Evolutionary conservation across 2,888 invertebrate genomes (phyloP).

Genomic region (Anagyrus pseudococci): DNA sequence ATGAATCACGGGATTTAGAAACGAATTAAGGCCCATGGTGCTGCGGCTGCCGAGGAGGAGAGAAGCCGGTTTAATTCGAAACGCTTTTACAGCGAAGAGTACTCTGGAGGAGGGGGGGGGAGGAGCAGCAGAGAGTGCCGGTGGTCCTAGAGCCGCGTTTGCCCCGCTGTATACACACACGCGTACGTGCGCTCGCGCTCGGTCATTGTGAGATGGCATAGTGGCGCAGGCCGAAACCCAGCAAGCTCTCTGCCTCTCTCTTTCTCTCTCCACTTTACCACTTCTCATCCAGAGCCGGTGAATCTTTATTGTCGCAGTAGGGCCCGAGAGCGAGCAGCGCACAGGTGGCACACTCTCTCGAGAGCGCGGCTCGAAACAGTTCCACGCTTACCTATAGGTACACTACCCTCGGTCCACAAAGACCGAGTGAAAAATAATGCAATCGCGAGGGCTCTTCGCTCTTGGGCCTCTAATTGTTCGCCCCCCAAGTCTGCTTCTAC

Average conservation of each 20-base stretch:
- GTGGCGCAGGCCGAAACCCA: too few species aligned
- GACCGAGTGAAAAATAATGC: too few species aligned
- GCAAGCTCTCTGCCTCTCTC: too few species aligned
- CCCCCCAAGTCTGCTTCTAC: too few species aligned
- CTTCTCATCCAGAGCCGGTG: too few species aligned
- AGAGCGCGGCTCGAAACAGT: conserved; percentile 14
- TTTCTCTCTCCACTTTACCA: too few species aligned
- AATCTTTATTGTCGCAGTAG: conserved; percentile 53
- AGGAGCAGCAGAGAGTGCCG: conserved; percentile 41
- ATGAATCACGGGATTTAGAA: conserved; percentile 58
- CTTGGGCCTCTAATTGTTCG: too few species aligned
- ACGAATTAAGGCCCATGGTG: conserved; percentile 53
- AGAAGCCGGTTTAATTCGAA: conserved; percentile 55
- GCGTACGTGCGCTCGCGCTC: conserved; percentile 22
- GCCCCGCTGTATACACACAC: conserved; percentile 30
- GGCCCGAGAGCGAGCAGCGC: conserved; percentile 45
- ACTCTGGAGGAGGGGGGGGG: conserved; percentile 43
- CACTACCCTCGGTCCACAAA: too few species aligned
- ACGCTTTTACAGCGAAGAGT: conserved; percentile 46
- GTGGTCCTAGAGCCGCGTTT: conserved; percentile 52
- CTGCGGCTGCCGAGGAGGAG: too few species aligned
- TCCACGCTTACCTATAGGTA: too few species aligned
- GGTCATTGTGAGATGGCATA: too few species aligned
- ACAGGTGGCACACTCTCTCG: conserved; percentile 54
- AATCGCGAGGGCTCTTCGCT: too few species aligned